phyloP scores from a whole-genome alignment of 2,113 vertebrate genomes.

The Ophthalmolycus amberensis region DNA sequence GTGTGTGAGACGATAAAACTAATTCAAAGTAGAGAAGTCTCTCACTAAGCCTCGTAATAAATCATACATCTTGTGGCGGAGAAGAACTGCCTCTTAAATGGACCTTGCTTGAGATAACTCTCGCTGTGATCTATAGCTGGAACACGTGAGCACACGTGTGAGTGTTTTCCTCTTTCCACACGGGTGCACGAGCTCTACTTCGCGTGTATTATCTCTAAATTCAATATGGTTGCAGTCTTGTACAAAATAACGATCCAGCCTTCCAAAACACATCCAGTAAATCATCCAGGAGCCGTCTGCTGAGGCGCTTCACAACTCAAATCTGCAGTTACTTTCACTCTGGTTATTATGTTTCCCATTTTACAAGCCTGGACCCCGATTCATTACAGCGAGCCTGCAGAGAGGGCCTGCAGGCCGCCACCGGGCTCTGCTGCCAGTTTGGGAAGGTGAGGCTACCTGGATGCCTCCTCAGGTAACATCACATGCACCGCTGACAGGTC shows the following conservation, averaged over 20 bases:
- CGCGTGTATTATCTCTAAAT: slow-evolving; percentile 21
- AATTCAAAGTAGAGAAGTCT: slow-evolving; percentile 50
- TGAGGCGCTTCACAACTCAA: slow-evolving; percentile 24
- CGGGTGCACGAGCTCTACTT: neutral
- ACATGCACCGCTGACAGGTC: neutral
- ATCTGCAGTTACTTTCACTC: slow-evolving; percentile 34
- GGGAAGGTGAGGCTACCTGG: slow-evolving; percentile 12
- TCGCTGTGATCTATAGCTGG: slow-evolving; percentile 60
- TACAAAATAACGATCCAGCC: neutral
- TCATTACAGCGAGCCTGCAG: too few species aligned
- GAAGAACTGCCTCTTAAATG: slow-evolving; percentile 63
- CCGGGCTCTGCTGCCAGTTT: slow-evolving; percentile 6
- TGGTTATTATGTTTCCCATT: slow-evolving; percentile 46
- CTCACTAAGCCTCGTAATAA: slow-evolving; percentile 24
- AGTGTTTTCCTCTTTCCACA: slow-evolving; percentile 38
- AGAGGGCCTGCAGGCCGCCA: neutral
- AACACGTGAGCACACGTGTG: slow-evolving; percentile 19
- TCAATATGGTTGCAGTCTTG: neutral
- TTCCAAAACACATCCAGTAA: slow-evolving; percentile 33
- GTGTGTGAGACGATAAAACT: slow-evolving; percentile 63
- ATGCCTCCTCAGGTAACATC: slow-evolving; percentile 15
- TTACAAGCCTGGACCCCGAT: slow-evolving; percentile 20
- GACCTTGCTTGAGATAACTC: slow-evolving; percentile 42
- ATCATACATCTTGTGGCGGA: slow-evolving; percentile 44
- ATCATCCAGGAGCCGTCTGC: slow-evolving; percentile 31